These are phyloP conservation scores for Macrocentrus cingulum DNA, from an alignment of 1,140 invertebrate genomes.

Conservation along the genomic window DNA sequence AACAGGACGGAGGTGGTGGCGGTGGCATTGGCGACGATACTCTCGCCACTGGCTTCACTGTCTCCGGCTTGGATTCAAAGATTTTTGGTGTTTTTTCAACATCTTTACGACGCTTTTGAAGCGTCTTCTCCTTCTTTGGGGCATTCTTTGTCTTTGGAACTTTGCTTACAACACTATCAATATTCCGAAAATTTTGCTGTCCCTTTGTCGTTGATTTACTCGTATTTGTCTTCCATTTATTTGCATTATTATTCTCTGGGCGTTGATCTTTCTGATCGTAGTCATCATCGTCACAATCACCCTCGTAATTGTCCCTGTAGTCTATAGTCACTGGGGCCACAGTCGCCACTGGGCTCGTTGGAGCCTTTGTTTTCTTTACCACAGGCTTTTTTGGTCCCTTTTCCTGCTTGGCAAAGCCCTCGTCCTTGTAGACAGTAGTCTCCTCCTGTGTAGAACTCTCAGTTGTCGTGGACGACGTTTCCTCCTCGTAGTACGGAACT, in stretches of 20 bases:
- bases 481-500: slow-evolving; percentile 63
- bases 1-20: slow-evolving; percentile 49
- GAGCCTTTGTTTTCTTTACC: slow-evolving; percentile 48
- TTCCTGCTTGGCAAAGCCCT: slow-evolving; percentile 44
- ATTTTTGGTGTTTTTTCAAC: slow-evolving; percentile 1
- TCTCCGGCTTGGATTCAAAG: slow-evolving; percentile 34
- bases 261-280: slow-evolving; percentile 53
- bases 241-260: slow-evolving; percentile 46
- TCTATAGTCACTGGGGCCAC: slow-evolving; percentile 39
- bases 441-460: slow-evolving; percentile 68
- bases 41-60: slow-evolving; percentile 32
- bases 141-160: slow-evolving; percentile 43
- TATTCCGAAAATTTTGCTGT: slow-evolving; percentile 35
- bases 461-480: slow-evolving; percentile 73
- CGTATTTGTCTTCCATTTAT: slow-evolving; percentile 52
- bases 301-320: slow-evolving; percentile 57
- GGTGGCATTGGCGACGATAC: slow-evolving; percentile 31
- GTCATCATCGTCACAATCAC: slow-evolving; percentile 56
- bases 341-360: slow-evolving; percentile 29
- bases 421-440: slow-evolving; percentile 37
- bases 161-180: background rate
- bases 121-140: slow-evolving; percentile 50
- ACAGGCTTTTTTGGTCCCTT: slow-evolving; percentile 48
- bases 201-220: slow-evolving; percentile 40
- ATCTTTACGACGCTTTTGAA: slow-evolving; percentile 43